phyloP scores from a whole-genome alignment of 2,113 vertebrate species.

The Ardeotis arabs region DNA sequence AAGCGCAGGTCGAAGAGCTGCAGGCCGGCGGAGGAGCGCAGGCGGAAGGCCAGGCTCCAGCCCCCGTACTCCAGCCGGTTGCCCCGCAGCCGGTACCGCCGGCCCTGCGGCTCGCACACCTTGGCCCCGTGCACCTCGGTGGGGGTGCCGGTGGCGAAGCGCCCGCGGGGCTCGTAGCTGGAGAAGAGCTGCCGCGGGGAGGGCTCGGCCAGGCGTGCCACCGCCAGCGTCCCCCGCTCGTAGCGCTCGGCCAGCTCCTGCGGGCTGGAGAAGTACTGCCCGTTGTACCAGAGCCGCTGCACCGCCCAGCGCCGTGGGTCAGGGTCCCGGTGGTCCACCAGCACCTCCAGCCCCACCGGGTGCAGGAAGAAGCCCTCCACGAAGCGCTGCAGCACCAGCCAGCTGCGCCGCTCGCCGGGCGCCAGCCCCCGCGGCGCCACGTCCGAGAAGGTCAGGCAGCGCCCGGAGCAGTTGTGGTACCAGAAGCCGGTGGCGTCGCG shows the following conservation, averaged over 20 bases:
- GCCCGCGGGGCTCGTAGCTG: constrained; percentile 80
- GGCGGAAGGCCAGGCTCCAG: constrained; percentile 88
- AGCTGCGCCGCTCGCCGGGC: constrained; percentile 82
- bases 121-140: constrained; percentile 73
- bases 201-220: constrained; percentile 56
- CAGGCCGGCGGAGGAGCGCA: constrained; percentile 85
- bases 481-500: constrained; percentile 79
- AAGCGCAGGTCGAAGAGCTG: constrained; percentile 89
- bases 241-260: constrained; percentile 80
- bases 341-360: constrained; percentile 87
- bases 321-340: constrained; percentile 81
- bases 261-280: constrained; percentile 79
- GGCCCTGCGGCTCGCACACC: constrained; percentile 82
- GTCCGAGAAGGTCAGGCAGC: constrained; percentile 85
- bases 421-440: constrained; percentile 83
- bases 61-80: constrained; percentile 84
- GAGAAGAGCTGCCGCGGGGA: constrained; percentile 70
- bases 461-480: constrained; percentile 73
- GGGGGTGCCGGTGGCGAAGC: constrained; percentile 58
- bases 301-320: constrained; percentile 80
- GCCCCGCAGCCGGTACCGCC: constrained; percentile 75
- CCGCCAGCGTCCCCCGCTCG: constrained; percentile 62
- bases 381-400: constrained; percentile 86
- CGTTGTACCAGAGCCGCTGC: constrained; percentile 87
- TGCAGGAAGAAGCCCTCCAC: constrained; percentile 90